phyloP scores from a whole-genome alignment of 2,113 vertebrate species.

The Gyps fulvus region DNA sequence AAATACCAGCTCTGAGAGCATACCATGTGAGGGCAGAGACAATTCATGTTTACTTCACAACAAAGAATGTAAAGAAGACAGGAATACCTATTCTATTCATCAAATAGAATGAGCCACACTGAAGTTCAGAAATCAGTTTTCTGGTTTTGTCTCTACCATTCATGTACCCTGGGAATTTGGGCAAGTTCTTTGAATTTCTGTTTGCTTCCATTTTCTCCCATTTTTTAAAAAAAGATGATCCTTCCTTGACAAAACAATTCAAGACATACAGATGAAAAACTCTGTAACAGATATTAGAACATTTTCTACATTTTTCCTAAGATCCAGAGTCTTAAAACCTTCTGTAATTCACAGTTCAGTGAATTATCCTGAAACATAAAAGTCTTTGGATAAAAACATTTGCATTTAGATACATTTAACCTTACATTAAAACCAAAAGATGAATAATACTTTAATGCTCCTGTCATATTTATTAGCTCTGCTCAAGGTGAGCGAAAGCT shows the following conservation, averaged over 20 bases:
- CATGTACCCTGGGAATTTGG: background rate
- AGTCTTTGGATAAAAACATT: slow-evolving; percentile 54
- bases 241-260: background rate
- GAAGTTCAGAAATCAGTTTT: background rate
- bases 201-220: background rate
- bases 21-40: background rate
- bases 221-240: background rate
- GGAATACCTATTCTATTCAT: background rate
- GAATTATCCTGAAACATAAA: slow-evolving; percentile 38
- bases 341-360: slow-evolving; percentile 20
- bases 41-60: background rate
- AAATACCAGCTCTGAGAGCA: background rate
- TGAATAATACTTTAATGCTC: slow-evolving; percentile 43
- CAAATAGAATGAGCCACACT: background rate
- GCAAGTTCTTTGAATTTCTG: background rate
- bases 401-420: slow-evolving; percentile 54
- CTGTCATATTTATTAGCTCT: slow-evolving; percentile 48
- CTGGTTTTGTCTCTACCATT: background rate
- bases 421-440: slow-evolving; percentile 53
- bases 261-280: background rate
- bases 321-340: background rate
- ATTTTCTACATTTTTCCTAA: slow-evolving; percentile 14
- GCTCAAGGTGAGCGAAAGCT: slow-evolving; percentile 46
- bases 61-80: background rate
- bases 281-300: background rate